These are phyloP conservation scores for Aythya baeri DNA, from an alignment of 2,113 vertebrate genomes.

Conservation along the genomic window DNA sequence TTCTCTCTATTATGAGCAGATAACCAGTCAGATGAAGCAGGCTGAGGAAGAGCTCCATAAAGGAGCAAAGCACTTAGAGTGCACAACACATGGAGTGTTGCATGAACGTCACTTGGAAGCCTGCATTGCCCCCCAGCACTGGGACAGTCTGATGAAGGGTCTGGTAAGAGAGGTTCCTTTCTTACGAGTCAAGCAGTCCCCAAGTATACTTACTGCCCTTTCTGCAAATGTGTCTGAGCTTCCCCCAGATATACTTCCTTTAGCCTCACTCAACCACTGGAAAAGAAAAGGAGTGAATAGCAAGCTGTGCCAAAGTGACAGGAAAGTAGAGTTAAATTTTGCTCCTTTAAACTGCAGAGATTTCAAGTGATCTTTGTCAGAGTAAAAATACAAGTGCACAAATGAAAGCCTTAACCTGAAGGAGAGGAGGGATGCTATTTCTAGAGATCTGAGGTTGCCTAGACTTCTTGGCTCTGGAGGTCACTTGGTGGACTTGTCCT, in stretches of 20 bases:
- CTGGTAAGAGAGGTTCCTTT: conserved; percentile 35
- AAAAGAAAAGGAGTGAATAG: not conserved
- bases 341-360: not conserved
- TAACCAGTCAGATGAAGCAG: conserved; percentile 72
- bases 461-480: not conserved
- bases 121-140: conserved; percentile 78
- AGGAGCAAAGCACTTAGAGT: conserved; percentile 73
- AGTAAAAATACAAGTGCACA: not conserved
- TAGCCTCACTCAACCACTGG: not conserved
- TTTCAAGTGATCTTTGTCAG: not conserved
- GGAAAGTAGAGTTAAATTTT: not conserved
- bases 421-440: not conserved
- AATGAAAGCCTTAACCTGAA: not conserved
- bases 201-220: not conserved
- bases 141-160: conserved; percentile 74
- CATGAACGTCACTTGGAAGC: conserved; percentile 74
- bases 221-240: not conserved
- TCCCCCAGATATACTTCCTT: not conserved
- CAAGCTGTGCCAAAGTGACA: not conserved
- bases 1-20: conserved; percentile 71
- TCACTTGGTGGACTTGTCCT: not conserved
- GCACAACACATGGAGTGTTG: conserved; percentile 78
- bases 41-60: conserved; percentile 68
- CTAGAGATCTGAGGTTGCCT: not conserved
- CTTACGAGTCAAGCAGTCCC: not conserved